Evolutionary conservation across 2,888 invertebrate genomes (phyloP).

Genomic region (Mimachlamys varia): DNA sequence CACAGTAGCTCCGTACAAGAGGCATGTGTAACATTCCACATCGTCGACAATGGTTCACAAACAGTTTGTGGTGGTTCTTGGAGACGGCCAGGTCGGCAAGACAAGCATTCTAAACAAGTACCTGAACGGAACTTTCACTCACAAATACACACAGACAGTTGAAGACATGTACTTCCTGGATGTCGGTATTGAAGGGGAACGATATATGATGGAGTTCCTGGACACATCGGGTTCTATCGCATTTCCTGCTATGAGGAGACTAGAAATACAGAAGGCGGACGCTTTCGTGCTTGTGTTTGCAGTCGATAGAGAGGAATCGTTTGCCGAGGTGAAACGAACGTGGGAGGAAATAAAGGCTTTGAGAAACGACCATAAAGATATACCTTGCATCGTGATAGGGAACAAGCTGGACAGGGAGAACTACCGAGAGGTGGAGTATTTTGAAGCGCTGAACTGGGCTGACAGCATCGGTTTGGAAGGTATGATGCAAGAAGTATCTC

Average conservation of each 20-base stretch:
- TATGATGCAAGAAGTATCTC: slow-evolving; percentile 4
- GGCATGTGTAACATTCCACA: neutral
- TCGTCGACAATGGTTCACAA: neutral
- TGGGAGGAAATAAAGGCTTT: neutral
- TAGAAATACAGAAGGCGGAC: neutral
- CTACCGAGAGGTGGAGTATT: neutral
- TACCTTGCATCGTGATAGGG: slow-evolving; percentile 17
- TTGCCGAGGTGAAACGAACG: slow-evolving; percentile 25
- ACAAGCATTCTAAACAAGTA: slow-evolving; percentile 2
- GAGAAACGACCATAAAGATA: neutral
- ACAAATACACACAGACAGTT: slow-evolving; percentile 28
- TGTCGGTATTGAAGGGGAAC: neutral
- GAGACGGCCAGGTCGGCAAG: neutral
- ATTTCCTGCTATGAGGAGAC: slow-evolving; percentile 40
- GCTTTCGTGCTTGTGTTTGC: slow-evolving; percentile 34
- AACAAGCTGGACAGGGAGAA: slow-evolving; percentile 36
- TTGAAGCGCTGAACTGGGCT: slow-evolving; percentile 31
- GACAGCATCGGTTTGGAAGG: neutral
- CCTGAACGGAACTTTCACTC: neutral
- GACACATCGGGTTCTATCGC: slow-evolving; percentile 27
- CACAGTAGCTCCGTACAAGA: neutral
- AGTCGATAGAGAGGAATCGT: neutral
- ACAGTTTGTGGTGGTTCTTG: neutral
- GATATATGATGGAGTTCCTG: neutral
- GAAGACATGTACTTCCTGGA: neutral